These are phyloP conservation scores for Lasiurus borealis DNA, from an alignment of 2,113 vertebrate genomes.

Conservation along the genomic window DNA sequence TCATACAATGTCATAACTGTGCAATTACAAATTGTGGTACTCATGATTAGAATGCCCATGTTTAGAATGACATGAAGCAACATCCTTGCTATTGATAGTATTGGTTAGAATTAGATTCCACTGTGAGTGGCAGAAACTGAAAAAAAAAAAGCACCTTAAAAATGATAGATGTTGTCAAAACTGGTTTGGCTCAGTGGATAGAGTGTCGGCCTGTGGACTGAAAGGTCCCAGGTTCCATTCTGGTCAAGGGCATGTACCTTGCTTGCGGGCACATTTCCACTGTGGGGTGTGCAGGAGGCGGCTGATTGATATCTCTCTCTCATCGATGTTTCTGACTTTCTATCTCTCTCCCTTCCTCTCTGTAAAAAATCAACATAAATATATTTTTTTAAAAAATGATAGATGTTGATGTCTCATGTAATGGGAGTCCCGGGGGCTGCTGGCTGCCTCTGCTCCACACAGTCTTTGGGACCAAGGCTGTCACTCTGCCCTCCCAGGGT, in stretches of 20 bases:
- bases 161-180: neutral
- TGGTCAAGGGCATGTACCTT: too few relatives aligned
- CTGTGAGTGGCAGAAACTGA: neutral
- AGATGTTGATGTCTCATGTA: fast-evolving
- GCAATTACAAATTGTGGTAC: neutral
- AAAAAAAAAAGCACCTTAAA: neutral
- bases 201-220: too few relatives aligned
- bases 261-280: too few relatives aligned
- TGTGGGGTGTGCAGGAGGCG: too few relatives aligned
- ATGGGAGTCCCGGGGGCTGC: neutral
- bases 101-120: neutral
- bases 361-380: too few relatives aligned
- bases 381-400: too few relatives aligned
- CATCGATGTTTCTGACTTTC: too few relatives aligned
- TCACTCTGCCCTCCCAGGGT: fast-evolving
- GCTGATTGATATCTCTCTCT: too few relatives aligned
- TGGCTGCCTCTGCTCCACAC: neutral
- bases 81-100: neutral
- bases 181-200: too few relatives aligned
- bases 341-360: too few relatives aligned
- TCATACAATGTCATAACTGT: too few relatives aligned
- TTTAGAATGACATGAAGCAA: neutral
- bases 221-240: too few relatives aligned
- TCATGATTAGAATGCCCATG: neutral
- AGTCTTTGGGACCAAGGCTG: neutral